Base-by-base conservation (phyloP, 2,113 vertebrate species). In the Nanorana parkeri region DNA sequence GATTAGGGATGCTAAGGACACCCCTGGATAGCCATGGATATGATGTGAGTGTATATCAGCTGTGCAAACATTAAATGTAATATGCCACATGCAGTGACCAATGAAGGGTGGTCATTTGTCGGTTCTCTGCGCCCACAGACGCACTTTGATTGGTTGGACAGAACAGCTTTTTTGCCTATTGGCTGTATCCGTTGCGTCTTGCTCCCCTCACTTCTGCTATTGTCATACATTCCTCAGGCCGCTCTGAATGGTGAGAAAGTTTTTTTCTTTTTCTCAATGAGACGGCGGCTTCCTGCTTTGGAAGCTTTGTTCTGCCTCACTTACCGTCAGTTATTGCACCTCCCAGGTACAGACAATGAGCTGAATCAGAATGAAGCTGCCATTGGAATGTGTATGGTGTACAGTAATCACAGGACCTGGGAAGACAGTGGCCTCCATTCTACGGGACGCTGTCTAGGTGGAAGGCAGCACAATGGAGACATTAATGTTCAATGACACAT, bases 281-380 rank as follows among this genome's bases (percentile, higher is more conserved):
- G 77, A 29, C 52, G 32, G 64, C 13, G 17, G 41, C 51, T 78
- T 67, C 76, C 76, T 19, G 60, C 47, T 67, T 52, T 78, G 20
- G 28, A 23, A 55, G 52, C 41, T 78, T 68, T 68, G 51, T 67
- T 78, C 66, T 58, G 77, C 64, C 32, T 67, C 24, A 78, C 28
- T 74, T 74, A 17, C 72, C 60, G 29, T 56, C n/a, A 74, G 72
- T 74, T 74, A 74, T 74, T 74, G 72, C 3, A 60, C 55, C 72
- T 74, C 72, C 54, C 72, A 74, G 72, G 55, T 60, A 74, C 72
- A 60, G 72, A 74, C 72, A 74, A 74, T 74, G 72, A 60, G 3
- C 51, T 72, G 24, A 55, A 55, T 56, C 51, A 72, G 69, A 73
- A 56, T 36, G 71, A 73, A 73, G 21, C 54, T 73, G 26, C 71